A percentile compares a stretch with the other conserved stretches of the same genome.
Evolutionary conservation across 1,140 invertebrate genomes (phyloP).

Genomic region (Diachasmimorpha longicaudata): DNA sequence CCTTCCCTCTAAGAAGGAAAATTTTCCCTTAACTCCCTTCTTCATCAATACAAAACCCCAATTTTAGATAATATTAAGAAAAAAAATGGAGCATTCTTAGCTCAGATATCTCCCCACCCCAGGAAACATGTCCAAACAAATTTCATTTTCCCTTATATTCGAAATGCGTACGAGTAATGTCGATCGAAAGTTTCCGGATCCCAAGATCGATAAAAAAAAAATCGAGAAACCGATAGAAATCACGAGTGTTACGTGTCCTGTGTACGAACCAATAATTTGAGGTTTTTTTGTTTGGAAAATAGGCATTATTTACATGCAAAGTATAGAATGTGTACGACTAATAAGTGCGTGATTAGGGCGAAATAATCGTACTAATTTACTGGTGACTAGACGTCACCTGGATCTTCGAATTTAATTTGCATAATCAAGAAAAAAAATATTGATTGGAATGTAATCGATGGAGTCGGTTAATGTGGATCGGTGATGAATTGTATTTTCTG

Average conservation of each 20-base stretch:
- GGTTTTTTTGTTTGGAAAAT: constrained; percentile 67
- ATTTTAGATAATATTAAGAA: not conserved
- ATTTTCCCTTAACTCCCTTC: not conserved
- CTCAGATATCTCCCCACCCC: not conserved
- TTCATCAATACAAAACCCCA: not conserved
- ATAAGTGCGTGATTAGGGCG: constrained; percentile 25
- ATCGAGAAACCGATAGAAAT: too few species aligned
- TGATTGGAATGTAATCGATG: not conserved
- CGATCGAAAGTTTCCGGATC: too few species aligned
- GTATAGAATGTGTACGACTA: constrained; percentile 76
- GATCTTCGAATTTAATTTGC: not conserved
- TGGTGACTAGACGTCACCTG: not conserved
- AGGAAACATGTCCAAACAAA: not conserved
- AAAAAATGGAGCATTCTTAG: not conserved
- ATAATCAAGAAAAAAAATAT: constrained; percentile 1
- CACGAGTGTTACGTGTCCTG: not conserved
- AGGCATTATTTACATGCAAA: constrained; percentile 88
- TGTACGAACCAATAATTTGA: not conserved
- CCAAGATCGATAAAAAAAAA: too few species aligned
- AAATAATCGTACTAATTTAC: not conserved
- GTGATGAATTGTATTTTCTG: not conserved
- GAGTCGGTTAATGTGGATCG: not conserved
- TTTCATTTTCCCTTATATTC: not conserved
- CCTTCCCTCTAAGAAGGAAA: not conserved
- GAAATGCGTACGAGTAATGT: not conserved